Percentiles rank a stretch among this genome's conserved stretches.
Evolutionary conservation across 2,888 invertebrate species (phyloP).

Genomic region (Tupiocoris notatus): DNA sequence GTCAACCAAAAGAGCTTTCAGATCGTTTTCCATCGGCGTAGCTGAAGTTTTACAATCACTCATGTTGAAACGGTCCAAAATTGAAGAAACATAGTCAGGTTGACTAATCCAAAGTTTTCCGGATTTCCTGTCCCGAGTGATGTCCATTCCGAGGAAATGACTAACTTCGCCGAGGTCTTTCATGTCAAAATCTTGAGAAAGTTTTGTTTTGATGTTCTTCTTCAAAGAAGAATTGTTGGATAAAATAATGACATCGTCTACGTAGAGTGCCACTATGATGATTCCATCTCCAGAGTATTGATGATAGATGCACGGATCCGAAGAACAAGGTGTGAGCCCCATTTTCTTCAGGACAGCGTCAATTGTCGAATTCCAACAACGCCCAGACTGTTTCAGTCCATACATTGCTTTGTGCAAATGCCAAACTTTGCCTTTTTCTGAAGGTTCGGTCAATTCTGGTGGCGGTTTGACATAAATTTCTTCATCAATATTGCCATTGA

Average conservation of each 20-base stretch:
- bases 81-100: not conserved
- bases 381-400: not conserved
- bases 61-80: not conserved
- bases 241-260: not conserved
- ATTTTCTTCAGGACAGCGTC: not conserved
- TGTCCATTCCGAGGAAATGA: not conserved
- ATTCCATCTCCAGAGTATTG: not conserved
- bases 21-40: not conserved
- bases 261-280: not conserved
- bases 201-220: not conserved
- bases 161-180: not conserved
- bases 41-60: not conserved
- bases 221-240: not conserved
- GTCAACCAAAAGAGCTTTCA: too few relatives aligned
- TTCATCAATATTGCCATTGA: not conserved
- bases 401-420: not conserved
- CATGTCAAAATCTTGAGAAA: not conserved
- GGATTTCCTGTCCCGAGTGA: not conserved
- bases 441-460: not conserved
- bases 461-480: not conserved
- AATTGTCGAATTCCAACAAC: conserved; percentile 2
- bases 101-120: not conserved
- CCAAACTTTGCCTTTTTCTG: conserved; percentile 3
- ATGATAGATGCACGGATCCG: not conserved
- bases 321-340: not conserved